phyloP scores from a whole-genome alignment of 2,113 vertebrate genomes.

The Prunella fulvescens region DNA sequence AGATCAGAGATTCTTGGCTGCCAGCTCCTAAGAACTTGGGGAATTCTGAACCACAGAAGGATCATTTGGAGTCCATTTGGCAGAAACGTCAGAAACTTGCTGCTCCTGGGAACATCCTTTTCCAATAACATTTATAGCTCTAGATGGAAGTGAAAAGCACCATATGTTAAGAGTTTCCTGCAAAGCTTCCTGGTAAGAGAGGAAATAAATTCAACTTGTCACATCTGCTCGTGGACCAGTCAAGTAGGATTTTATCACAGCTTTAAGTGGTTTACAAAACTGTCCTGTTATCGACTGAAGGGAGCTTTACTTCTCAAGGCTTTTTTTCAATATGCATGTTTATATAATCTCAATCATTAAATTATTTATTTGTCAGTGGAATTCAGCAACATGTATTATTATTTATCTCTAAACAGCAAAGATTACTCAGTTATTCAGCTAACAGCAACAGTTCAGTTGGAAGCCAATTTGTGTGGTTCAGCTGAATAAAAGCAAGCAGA shows the following conservation, averaged over 20 bases:
- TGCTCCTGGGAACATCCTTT: slow-evolving; percentile 83
- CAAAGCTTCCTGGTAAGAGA: slow-evolving; percentile 87
- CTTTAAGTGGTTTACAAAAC: slow-evolving; percentile 91
- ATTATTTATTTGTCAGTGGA: slow-evolving; percentile 67
- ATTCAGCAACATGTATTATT: slow-evolving; percentile 55
- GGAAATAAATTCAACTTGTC: slow-evolving; percentile 94
- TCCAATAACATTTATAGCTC: slow-evolving; percentile 85
- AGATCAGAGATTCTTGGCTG: slow-evolving; percentile 80
- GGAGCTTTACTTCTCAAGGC: slow-evolving; percentile 59
- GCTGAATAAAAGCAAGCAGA: slow-evolving; percentile 2
- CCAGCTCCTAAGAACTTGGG: slow-evolving; percentile 78
- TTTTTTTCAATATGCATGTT: slow-evolving; percentile 30
- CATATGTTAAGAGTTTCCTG: slow-evolving; percentile 88
- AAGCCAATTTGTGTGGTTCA: slow-evolving; percentile 25
- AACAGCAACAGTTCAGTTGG: slow-evolving; percentile 41
- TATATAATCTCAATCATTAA: slow-evolving; percentile 71
- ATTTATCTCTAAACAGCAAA: slow-evolving; percentile 67
- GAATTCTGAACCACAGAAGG: slow-evolving; percentile 81
- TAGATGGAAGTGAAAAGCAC: slow-evolving; percentile 82
- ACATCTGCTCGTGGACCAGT: slow-evolving; percentile 87
- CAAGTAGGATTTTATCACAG: slow-evolving; percentile 89
- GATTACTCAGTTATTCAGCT: slow-evolving; percentile 59
- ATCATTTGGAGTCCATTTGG: slow-evolving; percentile 85
- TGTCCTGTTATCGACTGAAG: slow-evolving; percentile 81
- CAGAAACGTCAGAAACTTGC: slow-evolving; percentile 78